Base-by-base conservation (phyloP, 35 echinoderm and acorn worm species). In the Apostichopus californicus region DNA sequence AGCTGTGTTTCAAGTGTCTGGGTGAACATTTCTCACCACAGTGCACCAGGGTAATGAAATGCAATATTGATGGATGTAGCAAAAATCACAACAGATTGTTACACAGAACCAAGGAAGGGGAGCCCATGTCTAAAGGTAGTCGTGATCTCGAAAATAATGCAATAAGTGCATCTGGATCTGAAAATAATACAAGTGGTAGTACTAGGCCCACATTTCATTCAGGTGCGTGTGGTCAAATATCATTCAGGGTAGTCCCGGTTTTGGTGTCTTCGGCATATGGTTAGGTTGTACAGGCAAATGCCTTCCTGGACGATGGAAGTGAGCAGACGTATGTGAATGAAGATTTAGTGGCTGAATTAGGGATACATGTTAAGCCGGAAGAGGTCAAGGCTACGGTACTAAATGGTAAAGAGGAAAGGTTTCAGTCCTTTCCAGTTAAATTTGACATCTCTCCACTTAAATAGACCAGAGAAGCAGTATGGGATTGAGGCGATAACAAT, bases 1-100 rank as follows among this genome's bases (percentile, higher is more conserved):
- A 90, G 55, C 12, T 59, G 61, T 90, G 87, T 52, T 90, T 90
- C 26, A 75, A 90, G 52, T 75, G 87, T 52, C 52, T 75, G 9
- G 66, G 87, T 34, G 87, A 28, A 53, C 66, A 90, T 54, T 81
- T 81, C 12, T 80, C 78, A 13, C 1, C 8, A 46, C 22, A 81
- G 17, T 81, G 78, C 52, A 17, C 5, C 8, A 81, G 78, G 17
- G 23, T 34, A 10, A 80, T 52, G 78, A 80, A n/a, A 80, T 81
- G 10, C 54, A 90, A 90, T 90, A 90, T 90, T 46, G 21, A 90
- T 90, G 28, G 24, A 13, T 90, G 65, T 90, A 9, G 9, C 28
- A 90, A 90, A 75, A 66, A 90, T 75, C 87, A 90, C 23, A 90
- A 90, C 26, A 90, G 87, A 77, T 77, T 75, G 28, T 77, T 90